These are phyloP conservation scores for Metacarcinus magister DNA, from an alignment of 2,888 invertebrate species.

Conservation along the genomic window DNA sequence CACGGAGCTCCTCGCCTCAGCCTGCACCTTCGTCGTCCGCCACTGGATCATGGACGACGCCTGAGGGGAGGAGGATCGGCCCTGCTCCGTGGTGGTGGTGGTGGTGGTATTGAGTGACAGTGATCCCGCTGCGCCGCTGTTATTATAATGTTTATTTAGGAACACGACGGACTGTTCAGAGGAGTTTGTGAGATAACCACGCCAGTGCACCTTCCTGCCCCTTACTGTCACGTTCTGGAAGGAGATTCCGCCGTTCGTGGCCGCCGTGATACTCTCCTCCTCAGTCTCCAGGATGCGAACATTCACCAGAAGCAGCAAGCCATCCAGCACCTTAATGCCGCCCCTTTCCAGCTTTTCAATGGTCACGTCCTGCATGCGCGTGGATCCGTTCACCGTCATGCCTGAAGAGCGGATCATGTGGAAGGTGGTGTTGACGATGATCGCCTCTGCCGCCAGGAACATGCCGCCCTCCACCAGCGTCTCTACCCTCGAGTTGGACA, in stretches of 20 bases:
- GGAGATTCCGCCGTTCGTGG: constrained; percentile 60
- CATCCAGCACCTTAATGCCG: constrained; percentile 68
- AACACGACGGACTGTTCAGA: constrained; percentile 68
- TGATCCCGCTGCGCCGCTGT: background rate
- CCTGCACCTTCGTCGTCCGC: constrained; percentile 31
- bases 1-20: background rate
- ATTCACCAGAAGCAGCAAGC: constrained; percentile 64
- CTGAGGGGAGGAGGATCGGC: constrained; percentile 15
- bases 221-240: constrained; percentile 72
- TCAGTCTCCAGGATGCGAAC: constrained; percentile 60
- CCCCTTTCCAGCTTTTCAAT: constrained; percentile 57
- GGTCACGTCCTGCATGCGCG: constrained; percentile 68
- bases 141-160: constrained; percentile 26
- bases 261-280: constrained; percentile 64
- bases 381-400: constrained; percentile 59
- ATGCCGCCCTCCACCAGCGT: constrained; percentile 51
- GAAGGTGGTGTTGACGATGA: constrained; percentile 67
- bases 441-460: constrained; percentile 58
- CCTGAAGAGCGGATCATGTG: constrained; percentile 44
- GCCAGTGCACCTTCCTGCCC: constrained; percentile 73
- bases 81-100: background rate
- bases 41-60: constrained; percentile 56
- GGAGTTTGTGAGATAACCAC: constrained; percentile 59
- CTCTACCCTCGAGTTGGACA: constrained; percentile 66
- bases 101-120: background rate